These are phyloP conservation scores for Drosophila birchii DNA, from an alignment of 2,888 invertebrate species.

Conservation along the genomic window DNA sequence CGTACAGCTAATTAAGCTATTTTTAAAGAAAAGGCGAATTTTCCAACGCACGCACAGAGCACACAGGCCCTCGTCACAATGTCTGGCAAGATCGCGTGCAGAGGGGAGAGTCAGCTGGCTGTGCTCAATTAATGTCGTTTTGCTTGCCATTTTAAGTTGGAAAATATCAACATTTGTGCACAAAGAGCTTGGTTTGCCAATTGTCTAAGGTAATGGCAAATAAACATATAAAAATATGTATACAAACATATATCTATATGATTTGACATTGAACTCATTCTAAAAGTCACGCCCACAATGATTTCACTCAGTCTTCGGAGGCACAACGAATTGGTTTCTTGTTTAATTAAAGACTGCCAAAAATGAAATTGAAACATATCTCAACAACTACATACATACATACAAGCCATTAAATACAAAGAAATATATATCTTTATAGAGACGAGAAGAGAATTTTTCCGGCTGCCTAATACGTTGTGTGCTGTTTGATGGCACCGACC, in stretches of 20 bases:
- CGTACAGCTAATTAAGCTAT: conserved; percentile 74
- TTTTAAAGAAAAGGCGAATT: conserved; percentile 53
- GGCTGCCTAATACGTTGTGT: conserved; percentile 7
- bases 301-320: background rate
- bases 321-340: conserved; percentile 14
- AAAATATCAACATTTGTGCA: conserved; percentile 1
- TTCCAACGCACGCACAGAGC: conserved; percentile 37
- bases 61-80: conserved; percentile 31
- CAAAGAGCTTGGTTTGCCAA: conserved; percentile 18
- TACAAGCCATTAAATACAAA: conserved; percentile 5
- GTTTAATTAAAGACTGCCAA: conserved; percentile 40
- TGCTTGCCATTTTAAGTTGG: conserved; percentile 52
- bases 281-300: conserved; percentile 32
- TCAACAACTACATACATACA: conserved; percentile 1
- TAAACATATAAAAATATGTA: conserved; percentile 1
- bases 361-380: conserved; percentile 33
- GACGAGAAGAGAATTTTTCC: conserved; percentile 32
- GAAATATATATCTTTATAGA: background rate
- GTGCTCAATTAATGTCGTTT: conserved; percentile 72
- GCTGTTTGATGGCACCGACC: conserved; percentile 11
- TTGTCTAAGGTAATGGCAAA: conserved; percentile 31
- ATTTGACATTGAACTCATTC: conserved; percentile 40
- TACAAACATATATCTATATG: conserved; percentile 1
- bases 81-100: conserved; percentile 69
- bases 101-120: conserved; percentile 53